phyloP scores from a whole-genome alignment of 2,888 invertebrate species.

The Oscheius onirici region DNA sequence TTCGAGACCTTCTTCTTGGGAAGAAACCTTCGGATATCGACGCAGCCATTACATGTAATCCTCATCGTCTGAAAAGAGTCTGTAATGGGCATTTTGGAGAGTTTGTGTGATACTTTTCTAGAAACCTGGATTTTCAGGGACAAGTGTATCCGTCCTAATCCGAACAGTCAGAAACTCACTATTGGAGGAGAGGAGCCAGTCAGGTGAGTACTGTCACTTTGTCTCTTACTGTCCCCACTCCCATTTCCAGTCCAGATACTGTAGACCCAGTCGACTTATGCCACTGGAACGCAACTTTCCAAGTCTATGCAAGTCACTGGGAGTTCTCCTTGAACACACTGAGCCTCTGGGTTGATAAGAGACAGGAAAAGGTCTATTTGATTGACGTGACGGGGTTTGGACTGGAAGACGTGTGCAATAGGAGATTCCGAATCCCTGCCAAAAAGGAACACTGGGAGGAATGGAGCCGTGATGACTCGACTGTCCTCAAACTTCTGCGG shows the following conservation, averaged over 20 bases:
- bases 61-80: slow-evolving; percentile 16
- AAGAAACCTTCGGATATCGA: slow-evolving; percentile 12
- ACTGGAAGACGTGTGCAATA: slow-evolving; percentile 3
- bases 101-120: not conserved
- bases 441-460: slow-evolving; percentile 15
- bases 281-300: slow-evolving; percentile 14
- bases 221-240: not conserved
- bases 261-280: slow-evolving; percentile 11
- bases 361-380: not conserved
- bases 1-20: slow-evolving; percentile 2
- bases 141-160: slow-evolving; percentile 7
- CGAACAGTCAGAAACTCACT: not conserved
- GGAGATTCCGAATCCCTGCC: slow-evolving; percentile 9
- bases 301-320: slow-evolving; percentile 4
- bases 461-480: slow-evolving; percentile 2
- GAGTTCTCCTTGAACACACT: slow-evolving; percentile 10
- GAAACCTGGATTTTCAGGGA: not conserved
- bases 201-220: not conserved
- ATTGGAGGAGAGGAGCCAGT: slow-evolving; percentile 15
- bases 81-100: slow-evolving; percentile 4
- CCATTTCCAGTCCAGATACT: not conserved
- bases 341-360: not conserved
- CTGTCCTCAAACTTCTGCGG: slow-evolving; percentile 1
- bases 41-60: slow-evolving; percentile 19
- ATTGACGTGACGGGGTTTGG: slow-evolving; percentile 10